phyloP scores from a whole-genome alignment of 1,140 invertebrate genomes.

The Megathymus violae region DNA sequence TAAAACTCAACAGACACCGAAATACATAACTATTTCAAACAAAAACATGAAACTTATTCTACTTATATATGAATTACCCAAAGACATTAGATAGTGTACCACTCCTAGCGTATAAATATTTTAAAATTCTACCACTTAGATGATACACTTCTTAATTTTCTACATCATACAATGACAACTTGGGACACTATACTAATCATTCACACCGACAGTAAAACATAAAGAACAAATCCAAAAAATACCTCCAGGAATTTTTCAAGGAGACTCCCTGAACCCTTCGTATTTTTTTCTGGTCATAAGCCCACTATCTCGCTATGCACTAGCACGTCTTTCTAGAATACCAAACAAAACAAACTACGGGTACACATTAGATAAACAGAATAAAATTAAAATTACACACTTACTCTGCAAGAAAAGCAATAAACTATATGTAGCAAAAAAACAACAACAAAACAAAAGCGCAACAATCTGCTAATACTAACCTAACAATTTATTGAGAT shows the following conservation, averaged over 20 bases:
- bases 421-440: not conserved
- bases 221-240: constrained; percentile 1
- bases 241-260: not conserved
- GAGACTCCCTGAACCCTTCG: not conserved
- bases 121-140: not conserved
- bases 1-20: constrained; percentile 44
- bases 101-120: not conserved
- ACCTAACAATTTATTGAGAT: constrained; percentile 4
- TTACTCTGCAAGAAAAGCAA: not conserved
- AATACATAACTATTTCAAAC: constrained; percentile 21
- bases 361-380: constrained; percentile 5
- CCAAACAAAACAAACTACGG: not conserved
- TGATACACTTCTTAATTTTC: not conserved
- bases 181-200: not conserved
- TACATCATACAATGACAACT: not conserved
- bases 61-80: constrained; percentile 7
- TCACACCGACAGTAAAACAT: not conserved
- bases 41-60: constrained; percentile 20
- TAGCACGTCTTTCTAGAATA: constrained; percentile 5
- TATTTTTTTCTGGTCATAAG: constrained; percentile 8
- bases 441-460: no score
- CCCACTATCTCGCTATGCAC: no score
- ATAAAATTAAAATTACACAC: constrained; percentile 14
- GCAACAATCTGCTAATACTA: not conserved
- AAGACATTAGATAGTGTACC: constrained; percentile 9